Evolutionary conservation across 2,113 vertebrate genomes (phyloP).

Genomic region (Noctilio leporinus): DNA sequence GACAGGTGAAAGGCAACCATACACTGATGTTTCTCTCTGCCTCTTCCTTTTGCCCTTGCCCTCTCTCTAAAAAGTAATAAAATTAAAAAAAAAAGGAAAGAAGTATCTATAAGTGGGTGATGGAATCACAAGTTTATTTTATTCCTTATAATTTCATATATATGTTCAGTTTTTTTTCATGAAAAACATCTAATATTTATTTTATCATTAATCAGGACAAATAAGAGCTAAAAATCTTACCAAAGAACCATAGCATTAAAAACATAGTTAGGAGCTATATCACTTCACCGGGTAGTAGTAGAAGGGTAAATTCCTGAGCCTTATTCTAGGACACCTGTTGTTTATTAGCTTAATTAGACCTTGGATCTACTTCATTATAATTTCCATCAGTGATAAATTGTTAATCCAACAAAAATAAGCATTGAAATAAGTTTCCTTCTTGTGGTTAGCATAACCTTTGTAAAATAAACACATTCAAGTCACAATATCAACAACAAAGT

Average conservation of each 20-base stretch:
- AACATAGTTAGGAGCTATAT: background rate
- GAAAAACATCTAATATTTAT: background rate
- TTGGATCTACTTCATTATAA: conserved; percentile 48
- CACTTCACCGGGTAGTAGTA: background rate
- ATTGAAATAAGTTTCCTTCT: background rate
- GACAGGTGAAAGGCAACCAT: no score
- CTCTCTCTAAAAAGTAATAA: no score
- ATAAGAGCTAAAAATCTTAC: background rate
- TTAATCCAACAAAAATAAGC: conserved; percentile 32
- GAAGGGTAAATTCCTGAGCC: background rate
- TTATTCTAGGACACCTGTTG: background rate
- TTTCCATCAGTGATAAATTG: conserved; percentile 29
- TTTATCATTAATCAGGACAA: background rate
- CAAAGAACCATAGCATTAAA: background rate
- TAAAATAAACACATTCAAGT: background rate
- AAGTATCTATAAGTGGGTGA: background rate
- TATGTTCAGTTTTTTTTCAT: background rate
- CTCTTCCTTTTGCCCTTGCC: no score
- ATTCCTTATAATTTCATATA: background rate
- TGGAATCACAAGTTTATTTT: background rate
- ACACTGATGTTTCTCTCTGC: no score
- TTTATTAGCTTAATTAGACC: conserved; percentile 32
- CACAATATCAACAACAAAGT: background rate
- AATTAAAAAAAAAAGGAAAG: no score
- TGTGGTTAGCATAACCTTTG: background rate